Evolutionary conservation across 92 coral and sea anemone genomes (phyloP).

Genomic region (Siderastrea siderea): DNA sequence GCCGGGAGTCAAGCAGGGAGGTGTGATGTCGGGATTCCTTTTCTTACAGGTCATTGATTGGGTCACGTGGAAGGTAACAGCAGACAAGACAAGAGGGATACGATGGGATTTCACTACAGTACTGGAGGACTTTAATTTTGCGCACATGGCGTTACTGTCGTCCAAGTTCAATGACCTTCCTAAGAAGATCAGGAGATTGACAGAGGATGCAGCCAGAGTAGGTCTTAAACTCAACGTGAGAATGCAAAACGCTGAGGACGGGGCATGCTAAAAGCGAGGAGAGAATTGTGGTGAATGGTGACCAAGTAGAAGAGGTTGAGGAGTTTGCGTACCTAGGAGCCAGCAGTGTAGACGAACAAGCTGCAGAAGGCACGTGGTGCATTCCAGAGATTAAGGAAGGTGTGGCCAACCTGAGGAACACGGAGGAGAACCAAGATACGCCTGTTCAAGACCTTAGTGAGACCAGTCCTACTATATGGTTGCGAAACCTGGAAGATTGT

Average conservation of each 20-base stretch:
- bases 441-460: no score
- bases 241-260: conserved; percentile 9
- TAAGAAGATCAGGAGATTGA: background rate
- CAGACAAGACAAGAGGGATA: background rate
- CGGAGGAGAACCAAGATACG: no score
- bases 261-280: background rate
- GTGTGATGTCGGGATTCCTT: background rate
- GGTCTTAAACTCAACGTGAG: background rate
- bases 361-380: no score
- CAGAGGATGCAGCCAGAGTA: background rate
- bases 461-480: no score
- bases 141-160: background rate
- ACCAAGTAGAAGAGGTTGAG: background rate
- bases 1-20: background rate
- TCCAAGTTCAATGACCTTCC: background rate
- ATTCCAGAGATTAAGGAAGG: no score
- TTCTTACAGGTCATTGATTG: background rate
- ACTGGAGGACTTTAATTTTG: background rate
- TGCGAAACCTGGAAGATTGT: no score
- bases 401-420: no score
- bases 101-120: background rate
- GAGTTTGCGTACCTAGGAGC: background rate
- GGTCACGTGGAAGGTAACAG: background rate
- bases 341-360: no score
- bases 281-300: background rate